phyloP scores from a whole-genome alignment of 2,113 vertebrate species.

The Triplophysa tibetana region DNA sequence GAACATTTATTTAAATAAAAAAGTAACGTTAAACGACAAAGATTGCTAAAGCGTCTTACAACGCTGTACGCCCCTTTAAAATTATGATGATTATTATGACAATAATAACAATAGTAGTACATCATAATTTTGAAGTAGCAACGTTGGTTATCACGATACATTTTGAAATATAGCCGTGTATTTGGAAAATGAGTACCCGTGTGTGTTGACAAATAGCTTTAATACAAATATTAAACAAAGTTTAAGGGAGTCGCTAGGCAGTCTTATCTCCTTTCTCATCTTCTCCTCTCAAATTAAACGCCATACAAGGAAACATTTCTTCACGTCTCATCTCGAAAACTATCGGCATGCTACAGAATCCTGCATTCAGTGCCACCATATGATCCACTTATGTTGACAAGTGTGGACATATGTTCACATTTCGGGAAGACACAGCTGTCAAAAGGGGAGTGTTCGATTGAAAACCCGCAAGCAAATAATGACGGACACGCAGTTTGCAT shows the following conservation, averaged over 20 bases:
- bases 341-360: background rate
- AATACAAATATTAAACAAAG: background rate
- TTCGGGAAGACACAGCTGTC: background rate
- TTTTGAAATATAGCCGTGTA: too few relatives aligned
- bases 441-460: slow-evolving; percentile 15
- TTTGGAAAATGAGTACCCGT: too few relatives aligned
- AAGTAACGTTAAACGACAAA: too few relatives aligned
- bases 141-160: too few relatives aligned
- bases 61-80: too few relatives aligned
- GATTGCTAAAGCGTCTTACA: too few relatives aligned
- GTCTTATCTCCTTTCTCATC: background rate
- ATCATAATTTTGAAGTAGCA: too few relatives aligned
- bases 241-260: background rate
- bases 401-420: background rate
- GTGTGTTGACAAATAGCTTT: background rate
- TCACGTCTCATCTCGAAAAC: background rate
- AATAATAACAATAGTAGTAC: too few relatives aligned
- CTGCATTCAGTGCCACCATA: background rate
- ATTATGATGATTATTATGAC: too few relatives aligned
- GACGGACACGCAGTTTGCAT: background rate
- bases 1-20: too few relatives aligned
- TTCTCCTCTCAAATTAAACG: background rate
- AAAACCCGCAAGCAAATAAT: slow-evolving; percentile 8
- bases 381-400: background rate
- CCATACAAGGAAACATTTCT: slow-evolving; percentile 20